Base-by-base conservation (phyloP, 1,140 invertebrate species). In the Arctopsyche grandis region DNA sequence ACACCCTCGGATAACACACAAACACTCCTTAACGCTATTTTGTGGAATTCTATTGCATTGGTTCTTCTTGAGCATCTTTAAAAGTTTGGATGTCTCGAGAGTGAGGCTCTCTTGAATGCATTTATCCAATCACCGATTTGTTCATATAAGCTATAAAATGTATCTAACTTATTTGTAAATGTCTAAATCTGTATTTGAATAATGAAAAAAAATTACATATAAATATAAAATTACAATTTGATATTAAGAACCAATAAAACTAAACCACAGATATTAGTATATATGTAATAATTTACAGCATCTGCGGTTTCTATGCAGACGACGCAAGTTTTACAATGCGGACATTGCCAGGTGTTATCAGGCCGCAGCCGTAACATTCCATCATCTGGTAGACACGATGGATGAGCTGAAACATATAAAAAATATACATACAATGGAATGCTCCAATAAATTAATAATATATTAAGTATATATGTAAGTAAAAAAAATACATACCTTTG, bases 291-390 rank as follows among this genome's bases (percentile, higher is more conserved):
- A 91, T 91, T 91, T 89, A 93, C 92, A 78, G 90, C 90, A 86
- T 93, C 91, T 80, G 91, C 91, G 24, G 92, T 92, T 89, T 93
- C 92, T 84, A 90, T 92, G 82, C 93, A 93, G 74, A 92, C 85
- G 5, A 91, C 89, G 85, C 93, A 93, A 71, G 89, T 93, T 86
- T 93, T 93, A 81, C 92, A 93, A 83, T 92, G 90, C 75, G 92
- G 91, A 84, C 93, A 93, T 82, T 93, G 93, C 93, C 93, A 93
- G 29, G 91, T 92, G 77, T 90, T 91, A 81, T 92, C 91, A 21
- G 90, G 89, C 83, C 92, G 89, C 79, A 91, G 89, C 85, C 91
- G 91, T 22, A 91, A 85, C 84, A 92, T 88, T 78, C 91, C 89
- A 80, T 91, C 90, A 44, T 93, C 91, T 83, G 92, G 92, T 76